Evolutionary conservation across 2,888 invertebrate genomes (phyloP).

Genomic region (Caenorhabditis doughertyi): DNA sequence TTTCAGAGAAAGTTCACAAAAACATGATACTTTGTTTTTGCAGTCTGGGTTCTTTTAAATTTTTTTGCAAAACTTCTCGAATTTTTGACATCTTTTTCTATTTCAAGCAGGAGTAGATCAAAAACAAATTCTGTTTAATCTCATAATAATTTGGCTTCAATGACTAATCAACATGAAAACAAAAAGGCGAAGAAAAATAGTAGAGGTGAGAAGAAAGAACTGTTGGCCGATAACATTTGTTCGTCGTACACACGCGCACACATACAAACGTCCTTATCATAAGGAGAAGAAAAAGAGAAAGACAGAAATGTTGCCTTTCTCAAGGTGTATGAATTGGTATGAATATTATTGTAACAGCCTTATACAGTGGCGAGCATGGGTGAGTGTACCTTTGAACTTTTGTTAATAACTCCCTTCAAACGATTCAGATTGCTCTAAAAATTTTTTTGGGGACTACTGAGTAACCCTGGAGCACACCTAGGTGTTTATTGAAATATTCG

Average conservation of each 20-base stretch:
- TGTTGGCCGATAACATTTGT: slow-evolving; percentile 46
- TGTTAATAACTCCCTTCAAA: too few relatives aligned
- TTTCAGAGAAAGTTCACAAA: too few relatives aligned
- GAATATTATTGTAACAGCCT: slow-evolving; percentile 53
- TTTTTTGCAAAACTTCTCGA: too few relatives aligned
- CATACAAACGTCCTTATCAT: slow-evolving; percentile 41
- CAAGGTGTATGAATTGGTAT: slow-evolving; percentile 34
- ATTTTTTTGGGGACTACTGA: too few relatives aligned
- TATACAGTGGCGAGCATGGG: too few relatives aligned
- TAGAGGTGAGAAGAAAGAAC: slow-evolving; percentile 1
- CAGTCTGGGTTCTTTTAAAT: too few relatives aligned
- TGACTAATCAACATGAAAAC: slow-evolving; percentile 20
- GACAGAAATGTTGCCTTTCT: slow-evolving; percentile 51
- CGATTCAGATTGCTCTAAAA: too few relatives aligned
- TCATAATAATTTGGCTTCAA: slow-evolving; percentile 3
- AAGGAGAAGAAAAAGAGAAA: slow-evolving; percentile 13
- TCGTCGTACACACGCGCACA: slow-evolving; percentile 46
- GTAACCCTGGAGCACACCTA: too few relatives aligned
- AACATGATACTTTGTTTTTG: too few relatives aligned
- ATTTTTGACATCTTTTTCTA: too few relatives aligned
- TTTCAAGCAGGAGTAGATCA: not conserved
- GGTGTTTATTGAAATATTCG: too few relatives aligned
- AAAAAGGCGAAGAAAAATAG: not conserved
- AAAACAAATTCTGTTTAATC: not conserved
- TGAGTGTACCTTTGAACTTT: too few relatives aligned